A percentile compares a stretch with the other conserved stretches of the same genome.
Conservation (phyloP, 2,113 vertebrate species). For the Quiscalus mexicanus region DNA sequence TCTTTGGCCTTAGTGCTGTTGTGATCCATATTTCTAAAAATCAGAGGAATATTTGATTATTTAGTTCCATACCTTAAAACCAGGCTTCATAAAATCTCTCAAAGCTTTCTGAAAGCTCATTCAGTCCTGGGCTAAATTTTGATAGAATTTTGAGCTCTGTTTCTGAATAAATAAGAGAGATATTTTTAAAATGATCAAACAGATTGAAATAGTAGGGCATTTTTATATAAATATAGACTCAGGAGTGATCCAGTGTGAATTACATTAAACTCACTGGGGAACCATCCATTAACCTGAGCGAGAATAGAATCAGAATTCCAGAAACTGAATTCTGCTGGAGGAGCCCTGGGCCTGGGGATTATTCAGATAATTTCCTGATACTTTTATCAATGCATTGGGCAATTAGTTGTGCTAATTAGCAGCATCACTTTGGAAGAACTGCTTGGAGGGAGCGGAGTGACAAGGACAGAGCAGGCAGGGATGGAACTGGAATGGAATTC, state of each 20-base stretch:
- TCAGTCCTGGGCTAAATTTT: not conserved
- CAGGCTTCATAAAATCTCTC: not conserved
- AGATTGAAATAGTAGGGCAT: slow-evolving; percentile 16
- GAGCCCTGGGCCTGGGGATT: slow-evolving; percentile 19
- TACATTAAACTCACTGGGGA: slow-evolving; percentile 21
- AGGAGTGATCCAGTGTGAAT: not conserved
- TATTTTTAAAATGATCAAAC: not conserved
- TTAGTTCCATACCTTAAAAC: not conserved
- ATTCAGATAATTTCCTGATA: not conserved
- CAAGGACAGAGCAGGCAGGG: not conserved
- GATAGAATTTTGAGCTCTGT: not conserved
- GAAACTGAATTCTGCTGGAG: not conserved
- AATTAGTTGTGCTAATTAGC: slow-evolving; percentile 44
- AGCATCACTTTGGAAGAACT: not conserved
- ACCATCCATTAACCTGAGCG: slow-evolving; percentile 24
- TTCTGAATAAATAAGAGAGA: not conserved
- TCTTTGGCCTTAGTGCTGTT: not conserved
- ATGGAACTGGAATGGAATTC: not conserved
- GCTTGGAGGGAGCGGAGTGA: not conserved
- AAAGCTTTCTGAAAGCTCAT: not conserved
- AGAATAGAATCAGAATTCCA: slow-evolving; percentile 29
- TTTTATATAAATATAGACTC: slow-evolving; percentile 41
- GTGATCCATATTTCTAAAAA: not conserved
- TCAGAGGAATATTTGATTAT: not conserved
- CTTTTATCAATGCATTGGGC: slow-evolving; percentile 36